These are phyloP conservation scores for Phrynocephalus guinanensis DNA, from an alignment of 2,797 vertebrate species.

Conservation along the genomic window DNA sequence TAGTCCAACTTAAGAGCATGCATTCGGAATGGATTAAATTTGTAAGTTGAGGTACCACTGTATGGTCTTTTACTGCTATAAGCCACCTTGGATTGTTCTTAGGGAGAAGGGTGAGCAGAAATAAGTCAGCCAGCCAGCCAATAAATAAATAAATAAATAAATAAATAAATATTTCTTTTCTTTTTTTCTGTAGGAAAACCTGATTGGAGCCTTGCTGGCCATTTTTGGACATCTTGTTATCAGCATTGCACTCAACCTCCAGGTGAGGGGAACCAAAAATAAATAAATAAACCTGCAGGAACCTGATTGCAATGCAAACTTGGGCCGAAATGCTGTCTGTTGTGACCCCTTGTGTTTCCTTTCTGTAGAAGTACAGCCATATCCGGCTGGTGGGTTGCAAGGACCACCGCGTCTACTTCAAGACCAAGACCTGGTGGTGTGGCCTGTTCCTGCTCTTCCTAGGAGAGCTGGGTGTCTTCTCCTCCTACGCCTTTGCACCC, in stretches of 20 bases:
- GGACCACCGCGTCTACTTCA: slow-evolving; percentile 89
- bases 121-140: too few relatives aligned
- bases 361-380: slow-evolving; percentile 91
- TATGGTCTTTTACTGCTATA: too few relatives aligned
- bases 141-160: too few relatives aligned
- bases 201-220: slow-evolving; percentile 93
- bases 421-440: slow-evolving; percentile 94
- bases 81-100: neutral
- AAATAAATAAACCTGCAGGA: neutral
- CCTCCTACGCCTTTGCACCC: slow-evolving; percentile 93
- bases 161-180: slow-evolving; percentile 9
- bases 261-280: slow-evolving; percentile 80
- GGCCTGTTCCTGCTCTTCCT: slow-evolving; percentile 87
- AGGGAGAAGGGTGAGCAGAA: neutral
- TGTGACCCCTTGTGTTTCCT: neutral
- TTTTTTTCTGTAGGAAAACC: slow-evolving; percentile 86
- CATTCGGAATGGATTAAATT: too few relatives aligned
- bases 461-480: slow-evolving; percentile 90
- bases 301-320: neutral
- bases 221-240: slow-evolving; percentile 94
- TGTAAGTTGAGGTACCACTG: too few relatives aligned
- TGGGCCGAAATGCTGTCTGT: too few relatives aligned
- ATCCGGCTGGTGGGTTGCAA: slow-evolving; percentile 87
- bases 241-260: slow-evolving; percentile 93
- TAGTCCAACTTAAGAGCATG: too few relatives aligned